Percentiles rank a stretch among this genome's conserved stretches.
phyloP scores from a whole-genome alignment of 2,113 vertebrate genomes.

The Acrocephalus kingi region DNA sequence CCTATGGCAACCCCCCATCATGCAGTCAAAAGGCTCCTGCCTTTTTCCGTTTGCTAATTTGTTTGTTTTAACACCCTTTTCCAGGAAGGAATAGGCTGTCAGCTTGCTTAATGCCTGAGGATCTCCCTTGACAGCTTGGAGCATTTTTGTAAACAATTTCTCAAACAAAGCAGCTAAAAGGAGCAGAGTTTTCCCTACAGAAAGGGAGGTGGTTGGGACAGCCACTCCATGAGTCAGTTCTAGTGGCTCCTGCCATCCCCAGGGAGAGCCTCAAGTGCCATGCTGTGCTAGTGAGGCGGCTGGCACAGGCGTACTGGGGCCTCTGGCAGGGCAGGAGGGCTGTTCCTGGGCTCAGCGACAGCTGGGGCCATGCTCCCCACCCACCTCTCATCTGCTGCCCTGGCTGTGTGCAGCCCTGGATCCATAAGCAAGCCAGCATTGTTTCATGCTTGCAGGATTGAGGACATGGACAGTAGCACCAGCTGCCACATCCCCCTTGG shows the following conservation, averaged over 20 bases:
- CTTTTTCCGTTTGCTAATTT: constrained; percentile 27
- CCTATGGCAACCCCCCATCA: not conserved
- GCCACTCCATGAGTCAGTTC: not conserved
- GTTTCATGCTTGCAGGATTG: accelerated
- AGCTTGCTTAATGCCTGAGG: constrained; percentile 19
- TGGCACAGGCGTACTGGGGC: not conserved
- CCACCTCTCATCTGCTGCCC: not conserved
- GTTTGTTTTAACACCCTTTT: constrained; percentile 55
- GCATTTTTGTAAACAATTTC: constrained; percentile 56
- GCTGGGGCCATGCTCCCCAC: not conserved
- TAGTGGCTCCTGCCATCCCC: not conserved
- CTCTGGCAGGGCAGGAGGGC: not conserved
- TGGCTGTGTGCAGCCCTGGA: not conserved
- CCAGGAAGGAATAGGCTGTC: constrained; percentile 61
- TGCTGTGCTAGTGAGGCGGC: accelerated
- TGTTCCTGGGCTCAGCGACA: not conserved
- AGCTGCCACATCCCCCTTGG: not conserved
- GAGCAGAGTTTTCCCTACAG: constrained; percentile 24
- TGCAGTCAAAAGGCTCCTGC: not conserved
- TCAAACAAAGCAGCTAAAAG: constrained; percentile 51
- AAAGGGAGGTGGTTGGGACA: not conserved
- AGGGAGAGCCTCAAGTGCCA: not conserved
- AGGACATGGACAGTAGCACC: not conserved
- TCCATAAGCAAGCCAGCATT: accelerated
- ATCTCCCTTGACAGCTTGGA: constrained; percentile 47